Conservation (phyloP, 2,888 invertebrate species). For the Clusia tigrina region DNA sequence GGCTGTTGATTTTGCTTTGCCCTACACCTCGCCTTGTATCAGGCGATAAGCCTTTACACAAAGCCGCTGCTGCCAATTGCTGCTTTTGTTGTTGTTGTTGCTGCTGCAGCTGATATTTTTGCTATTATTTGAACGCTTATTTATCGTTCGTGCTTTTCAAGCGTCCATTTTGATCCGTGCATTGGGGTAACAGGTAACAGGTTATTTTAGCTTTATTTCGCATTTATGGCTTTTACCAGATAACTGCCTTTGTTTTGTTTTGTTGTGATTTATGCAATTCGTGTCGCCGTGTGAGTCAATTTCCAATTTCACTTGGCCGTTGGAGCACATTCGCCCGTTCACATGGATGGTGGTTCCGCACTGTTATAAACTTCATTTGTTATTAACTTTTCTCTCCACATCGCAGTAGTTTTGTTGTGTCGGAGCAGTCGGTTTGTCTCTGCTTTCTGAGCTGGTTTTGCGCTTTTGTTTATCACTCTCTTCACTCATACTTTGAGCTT, state of each 20-base stretch:
- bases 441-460: too few relatives aligned
- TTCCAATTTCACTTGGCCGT: neutral
- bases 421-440: too few relatives aligned
- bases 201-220: too few relatives aligned
- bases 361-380: neutral
- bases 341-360: slow-evolving; percentile 3
- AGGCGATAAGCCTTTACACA: slow-evolving; percentile 8
- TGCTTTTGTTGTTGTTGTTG: slow-evolving; percentile 22
- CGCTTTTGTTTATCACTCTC: too few relatives aligned
- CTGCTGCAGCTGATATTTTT: slow-evolving; percentile 21
- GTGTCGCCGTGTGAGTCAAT: too few relatives aligned
- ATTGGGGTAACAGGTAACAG: too few relatives aligned
- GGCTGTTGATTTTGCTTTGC: slow-evolving; percentile 1
- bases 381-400: neutral
- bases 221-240: too few relatives aligned
- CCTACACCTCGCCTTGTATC: neutral
- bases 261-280: too few relatives aligned
- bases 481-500: too few relatives aligned
- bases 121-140: neutral
- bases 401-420: too few relatives aligned
- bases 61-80: slow-evolving; percentile 11
- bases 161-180: too few relatives aligned
- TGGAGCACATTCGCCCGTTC: neutral
- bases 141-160: too few relatives aligned
- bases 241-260: neutral